Conservation (phyloP, 2,113 vertebrate species). For the Herpetotheres cachinnans region DNA sequence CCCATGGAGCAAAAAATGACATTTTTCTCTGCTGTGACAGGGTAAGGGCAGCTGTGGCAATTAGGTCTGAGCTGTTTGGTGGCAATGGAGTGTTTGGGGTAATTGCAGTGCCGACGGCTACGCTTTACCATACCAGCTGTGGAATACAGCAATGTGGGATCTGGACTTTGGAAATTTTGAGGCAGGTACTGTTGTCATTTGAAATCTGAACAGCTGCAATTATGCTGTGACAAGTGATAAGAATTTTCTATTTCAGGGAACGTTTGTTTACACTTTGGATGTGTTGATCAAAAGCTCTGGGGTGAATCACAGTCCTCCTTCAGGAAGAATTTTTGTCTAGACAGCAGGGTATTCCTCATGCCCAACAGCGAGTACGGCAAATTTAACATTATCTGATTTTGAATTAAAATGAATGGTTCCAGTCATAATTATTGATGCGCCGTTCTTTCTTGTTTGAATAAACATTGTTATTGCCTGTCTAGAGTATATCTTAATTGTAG, state of each 20-base stretch:
- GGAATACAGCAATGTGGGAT: background rate
- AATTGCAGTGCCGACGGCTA: background rate
- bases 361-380: background rate
- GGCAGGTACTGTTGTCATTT: background rate
- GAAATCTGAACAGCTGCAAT: background rate
- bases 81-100: background rate
- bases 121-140: background rate
- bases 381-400: background rate
- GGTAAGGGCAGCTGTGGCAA: background rate
- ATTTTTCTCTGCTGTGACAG: background rate
- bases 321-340: background rate
- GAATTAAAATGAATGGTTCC: constrained; percentile 52
- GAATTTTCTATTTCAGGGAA: background rate
- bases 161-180: background rate
- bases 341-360: background rate
- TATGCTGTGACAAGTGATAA: background rate
- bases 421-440: constrained; percentile 49
- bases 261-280: background rate
- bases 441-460: constrained; percentile 60
- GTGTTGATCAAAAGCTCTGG: constrained; percentile 11
- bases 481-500: constrained; percentile 44
- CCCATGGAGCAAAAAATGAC: background rate
- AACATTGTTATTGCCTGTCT: constrained; percentile 53
- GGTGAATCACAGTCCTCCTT: background rate
- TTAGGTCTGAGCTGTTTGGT: background rate